Base-by-base conservation (phyloP, 2,797 vertebrate species). In the Leucoraja ocellata region DNA sequence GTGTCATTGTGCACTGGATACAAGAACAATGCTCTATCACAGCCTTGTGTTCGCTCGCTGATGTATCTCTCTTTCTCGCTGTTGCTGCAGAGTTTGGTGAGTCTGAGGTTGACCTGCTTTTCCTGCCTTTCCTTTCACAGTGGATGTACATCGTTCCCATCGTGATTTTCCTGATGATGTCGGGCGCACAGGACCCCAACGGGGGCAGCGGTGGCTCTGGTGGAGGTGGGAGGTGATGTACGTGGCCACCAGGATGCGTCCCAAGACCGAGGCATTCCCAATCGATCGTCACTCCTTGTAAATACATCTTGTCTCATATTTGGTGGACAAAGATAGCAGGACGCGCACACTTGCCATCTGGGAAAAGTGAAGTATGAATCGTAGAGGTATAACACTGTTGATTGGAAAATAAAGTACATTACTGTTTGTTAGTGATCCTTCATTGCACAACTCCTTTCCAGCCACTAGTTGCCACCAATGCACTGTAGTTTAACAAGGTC, bases 121-220 rank as follows among this genome's bases (percentile, higher is more conserved):
- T 79, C 88, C 63, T 8, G 14, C n/a, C 54, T 25, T 93, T 65
- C 93, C 86, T 93, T 9, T 93, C 74, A 0, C 96, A 99, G 98
- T 99, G 98, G 98, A 99, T 99, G 98, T 99, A 99, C 96, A 99
- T 99, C 83, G 97, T 99, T 77, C 98, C 98, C 9, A 97, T 99
- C 0, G 98, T 98, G 93, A 97, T 99, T 93, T 99, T 98, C 96
- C 95, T 99, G 94, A 98, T 99, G 98, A 99, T 99, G 98, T 98
- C 98, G 0, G 98, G 98, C 5, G 98, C 98, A 0, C 98, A 98
- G 4, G 98, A 98, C 13, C 97, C 98, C 1, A 97, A 97, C 0
- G 97, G 97, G 78, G 98, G 97, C 76, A 96, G 97, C 0, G 97
- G 97, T 0, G 97, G 97, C 1, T 97, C 96, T 0, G 97, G 96